These are phyloP conservation scores for Vulpes ferrilata DNA, from an alignment of 2,113 vertebrate genomes.

Conservation along the genomic window DNA sequence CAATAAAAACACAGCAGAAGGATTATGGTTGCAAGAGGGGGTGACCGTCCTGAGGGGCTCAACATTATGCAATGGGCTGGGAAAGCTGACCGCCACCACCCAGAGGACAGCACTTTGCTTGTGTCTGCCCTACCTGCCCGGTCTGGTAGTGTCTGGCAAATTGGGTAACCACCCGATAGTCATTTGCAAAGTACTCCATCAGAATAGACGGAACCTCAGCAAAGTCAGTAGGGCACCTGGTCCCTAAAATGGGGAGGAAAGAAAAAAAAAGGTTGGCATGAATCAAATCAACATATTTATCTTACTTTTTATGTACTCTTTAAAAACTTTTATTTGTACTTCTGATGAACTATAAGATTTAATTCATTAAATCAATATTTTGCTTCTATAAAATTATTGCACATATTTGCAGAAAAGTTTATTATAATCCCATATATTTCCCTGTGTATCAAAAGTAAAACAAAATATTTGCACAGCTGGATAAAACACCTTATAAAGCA, in stretches of 20 bases:
- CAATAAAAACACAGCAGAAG: background rate
- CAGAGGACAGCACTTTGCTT: no score
- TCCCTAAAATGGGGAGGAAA: slow-evolving; percentile 88
- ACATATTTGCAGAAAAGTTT: slow-evolving; percentile 86
- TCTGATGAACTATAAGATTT: slow-evolving; percentile 85
- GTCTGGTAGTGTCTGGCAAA: slow-evolving; percentile 98
- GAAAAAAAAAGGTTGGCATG: slow-evolving; percentile 69
- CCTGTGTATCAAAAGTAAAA: slow-evolving; percentile 87
- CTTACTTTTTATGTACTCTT: slow-evolving; percentile 66
- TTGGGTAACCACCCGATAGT: slow-evolving; percentile 96
- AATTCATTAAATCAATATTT: slow-evolving; percentile 87
- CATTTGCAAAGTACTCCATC: slow-evolving; percentile 99
- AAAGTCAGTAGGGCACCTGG: slow-evolving; percentile 98
- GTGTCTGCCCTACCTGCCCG: slow-evolving; percentile 91
- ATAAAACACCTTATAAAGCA: slow-evolving; percentile 84
- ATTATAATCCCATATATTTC: slow-evolving; percentile 86
- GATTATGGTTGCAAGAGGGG: background rate
- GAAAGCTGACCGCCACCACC: background rate
- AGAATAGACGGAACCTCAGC: slow-evolving; percentile 98
- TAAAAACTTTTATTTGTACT: slow-evolving; percentile 82
- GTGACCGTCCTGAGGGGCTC: background rate
- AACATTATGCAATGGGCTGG: background rate
- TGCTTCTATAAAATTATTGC: slow-evolving; percentile 84
- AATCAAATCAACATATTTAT: slow-evolving; percentile 75
- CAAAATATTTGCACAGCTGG: slow-evolving; percentile 90